Conservation (phyloP, 2,113 vertebrate species). For the Astatotilapia flaviijosephi region DNA sequence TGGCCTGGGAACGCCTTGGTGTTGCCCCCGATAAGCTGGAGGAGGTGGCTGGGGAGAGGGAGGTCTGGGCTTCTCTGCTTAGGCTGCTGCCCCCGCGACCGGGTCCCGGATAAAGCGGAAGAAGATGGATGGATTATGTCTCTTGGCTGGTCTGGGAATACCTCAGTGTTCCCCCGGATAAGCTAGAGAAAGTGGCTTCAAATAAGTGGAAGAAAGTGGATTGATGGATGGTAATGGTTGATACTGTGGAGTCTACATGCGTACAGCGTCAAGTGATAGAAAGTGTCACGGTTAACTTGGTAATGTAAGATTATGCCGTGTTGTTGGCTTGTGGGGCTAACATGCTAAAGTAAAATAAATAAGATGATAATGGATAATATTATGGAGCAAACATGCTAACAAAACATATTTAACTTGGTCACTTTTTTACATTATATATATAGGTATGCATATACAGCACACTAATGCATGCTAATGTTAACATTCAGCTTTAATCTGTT, state of each 20-base stretch:
- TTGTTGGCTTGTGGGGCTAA: neutral
- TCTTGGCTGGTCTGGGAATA: neutral
- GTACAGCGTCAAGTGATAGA: neutral
- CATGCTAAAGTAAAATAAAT: neutral
- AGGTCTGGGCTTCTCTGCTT: neutral
- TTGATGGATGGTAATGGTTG: neutral
- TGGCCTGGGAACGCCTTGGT: neutral
- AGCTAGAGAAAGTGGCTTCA: neutral
- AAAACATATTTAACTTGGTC: neutral
- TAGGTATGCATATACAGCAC: neutral
- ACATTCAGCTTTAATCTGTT: neutral
- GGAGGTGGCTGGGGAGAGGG: rapidly evolving
- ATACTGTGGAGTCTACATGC: neutral
- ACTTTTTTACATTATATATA: neutral
- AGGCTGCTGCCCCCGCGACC: neutral
- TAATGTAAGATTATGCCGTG: neutral
- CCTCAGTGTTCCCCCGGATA: neutral
- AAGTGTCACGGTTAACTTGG: neutral
- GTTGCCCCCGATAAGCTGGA: neutral
- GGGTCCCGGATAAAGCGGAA: neutral
- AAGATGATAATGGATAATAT: neutral
- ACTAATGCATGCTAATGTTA: neutral
- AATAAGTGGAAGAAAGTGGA: neutral
- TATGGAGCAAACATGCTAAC: neutral
- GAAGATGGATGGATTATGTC: neutral